phyloP scores from a whole-genome alignment of 2,113 vertebrate genomes.

The Neomonachus schauinslandi region DNA sequence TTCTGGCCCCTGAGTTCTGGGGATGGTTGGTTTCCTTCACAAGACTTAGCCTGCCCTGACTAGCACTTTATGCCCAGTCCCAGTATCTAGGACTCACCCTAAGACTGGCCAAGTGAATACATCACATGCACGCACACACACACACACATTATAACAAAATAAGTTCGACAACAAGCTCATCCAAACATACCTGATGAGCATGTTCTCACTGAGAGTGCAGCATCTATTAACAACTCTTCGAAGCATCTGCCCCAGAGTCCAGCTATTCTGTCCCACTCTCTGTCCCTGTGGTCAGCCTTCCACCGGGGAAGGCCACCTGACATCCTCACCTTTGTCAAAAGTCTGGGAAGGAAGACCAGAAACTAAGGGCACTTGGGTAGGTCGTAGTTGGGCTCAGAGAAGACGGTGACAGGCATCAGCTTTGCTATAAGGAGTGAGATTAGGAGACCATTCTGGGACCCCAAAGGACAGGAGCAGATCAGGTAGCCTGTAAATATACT shows the following conservation, averaged over 20 bases:
- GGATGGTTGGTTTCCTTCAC: background rate
- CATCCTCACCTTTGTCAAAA: background rate
- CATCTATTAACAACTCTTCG: background rate
- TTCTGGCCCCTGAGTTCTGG: background rate
- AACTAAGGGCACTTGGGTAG: background rate
- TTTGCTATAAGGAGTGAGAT: background rate
- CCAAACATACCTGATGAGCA: background rate
- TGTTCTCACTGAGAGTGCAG: fast-evolving
- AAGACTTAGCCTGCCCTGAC: background rate
- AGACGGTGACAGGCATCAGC: background rate
- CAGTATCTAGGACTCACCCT: background rate
- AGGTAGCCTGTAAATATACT: too few relatives aligned
- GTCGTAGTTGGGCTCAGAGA: background rate
- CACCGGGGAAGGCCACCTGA: background rate
- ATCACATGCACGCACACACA: background rate
- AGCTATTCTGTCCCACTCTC: background rate
- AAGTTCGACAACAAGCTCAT: background rate
- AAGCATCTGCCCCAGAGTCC: background rate
- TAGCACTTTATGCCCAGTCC: background rate
- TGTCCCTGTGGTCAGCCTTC: background rate
- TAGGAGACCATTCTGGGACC: background rate
- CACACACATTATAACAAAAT: background rate
- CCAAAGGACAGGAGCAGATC: background rate
- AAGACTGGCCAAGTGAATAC: too few relatives aligned
- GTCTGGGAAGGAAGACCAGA: background rate